Percentiles rank a stretch among this genome's conserved stretches.
Evolutionary conservation across 2,797 vertebrate species (phyloP).

Genomic region (Lepus oiostolus): DNA sequence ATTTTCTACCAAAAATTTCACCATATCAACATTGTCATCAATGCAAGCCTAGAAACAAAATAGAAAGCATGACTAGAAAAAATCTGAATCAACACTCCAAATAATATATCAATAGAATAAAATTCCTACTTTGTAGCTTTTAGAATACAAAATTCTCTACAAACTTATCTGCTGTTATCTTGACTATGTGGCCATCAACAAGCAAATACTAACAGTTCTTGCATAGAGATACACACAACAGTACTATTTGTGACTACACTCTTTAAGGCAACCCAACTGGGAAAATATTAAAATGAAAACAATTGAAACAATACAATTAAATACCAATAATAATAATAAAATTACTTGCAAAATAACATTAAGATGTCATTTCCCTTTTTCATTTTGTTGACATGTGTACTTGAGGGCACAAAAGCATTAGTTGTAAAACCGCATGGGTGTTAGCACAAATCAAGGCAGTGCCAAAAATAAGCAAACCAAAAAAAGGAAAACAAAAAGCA

Average conservation of each 20-base stretch:
- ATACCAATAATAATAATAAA: conserved; percentile 3
- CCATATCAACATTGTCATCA: conserved; percentile 99
- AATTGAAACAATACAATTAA: conserved; percentile 50
- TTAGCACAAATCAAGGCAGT: conserved; percentile 48
- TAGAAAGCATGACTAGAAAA: conserved; percentile 81
- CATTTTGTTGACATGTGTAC: neutral
- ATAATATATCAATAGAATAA: conserved; percentile 54
- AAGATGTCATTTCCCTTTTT: conserved; percentile 38
- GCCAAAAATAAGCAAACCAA: neutral
- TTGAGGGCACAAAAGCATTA: neutral
- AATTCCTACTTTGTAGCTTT: conserved; percentile 41
- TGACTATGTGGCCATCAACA: neutral
- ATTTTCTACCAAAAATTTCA: conserved; percentile 99
- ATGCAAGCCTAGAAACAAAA: conserved; percentile 96
- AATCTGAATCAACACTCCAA: conserved; percentile 65
- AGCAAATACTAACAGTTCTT: neutral
- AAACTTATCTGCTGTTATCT: conserved; percentile 35
- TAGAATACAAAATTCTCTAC: conserved; percentile 50
- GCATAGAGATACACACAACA: neutral
- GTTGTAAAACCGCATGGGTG: neutral
- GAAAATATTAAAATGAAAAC: conserved; percentile 48
- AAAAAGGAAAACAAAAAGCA: neutral
- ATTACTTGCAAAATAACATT: conserved; percentile 55
- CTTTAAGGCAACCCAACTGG: neutral
- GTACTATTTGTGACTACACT: neutral